Evolutionary conservation across 1,140 invertebrate genomes (phyloP).

Genomic region (Diorhabda carinulata): DNA sequence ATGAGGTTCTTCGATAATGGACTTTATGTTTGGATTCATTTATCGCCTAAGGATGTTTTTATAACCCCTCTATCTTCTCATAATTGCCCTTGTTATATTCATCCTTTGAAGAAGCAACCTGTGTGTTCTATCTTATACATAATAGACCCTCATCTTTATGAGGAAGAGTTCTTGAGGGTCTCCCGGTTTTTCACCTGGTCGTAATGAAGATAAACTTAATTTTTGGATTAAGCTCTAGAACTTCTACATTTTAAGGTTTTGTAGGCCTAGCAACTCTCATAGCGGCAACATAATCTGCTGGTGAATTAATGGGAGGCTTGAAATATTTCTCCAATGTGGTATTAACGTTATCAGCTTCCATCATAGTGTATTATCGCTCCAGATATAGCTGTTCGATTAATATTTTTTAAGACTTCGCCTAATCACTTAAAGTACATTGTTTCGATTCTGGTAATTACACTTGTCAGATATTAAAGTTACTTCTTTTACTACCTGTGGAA

Average conservation of each 20-base stretch:
- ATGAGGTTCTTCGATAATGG: too few relatives aligned
- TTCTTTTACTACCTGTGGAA: too few relatives aligned
- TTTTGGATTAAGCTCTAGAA: background rate
- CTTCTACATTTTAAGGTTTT: constrained; percentile 25
- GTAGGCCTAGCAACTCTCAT: constrained; percentile 25
- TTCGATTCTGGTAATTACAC: constrained; percentile 1
- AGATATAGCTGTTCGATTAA: constrained; percentile 3
- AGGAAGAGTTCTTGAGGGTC: too few relatives aligned
- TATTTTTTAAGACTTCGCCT: background rate
- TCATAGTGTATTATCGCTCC: constrained; percentile 44
- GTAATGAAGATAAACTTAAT: background rate
- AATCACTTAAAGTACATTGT: constrained; percentile 7
- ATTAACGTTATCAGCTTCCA: constrained; percentile 43
- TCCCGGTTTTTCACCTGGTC: background rate
- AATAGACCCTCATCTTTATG: too few relatives aligned
- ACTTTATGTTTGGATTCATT: too few relatives aligned
- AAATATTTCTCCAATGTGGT: constrained; percentile 28
- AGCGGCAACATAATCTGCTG: constrained; percentile 27
- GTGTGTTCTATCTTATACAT: too few relatives aligned
- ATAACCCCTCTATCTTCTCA: too few relatives aligned
- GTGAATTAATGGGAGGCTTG: constrained; percentile 26
- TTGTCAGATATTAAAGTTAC: background rate
- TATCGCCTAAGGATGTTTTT: too few relatives aligned
- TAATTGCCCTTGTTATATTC: too few relatives aligned
- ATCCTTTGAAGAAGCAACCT: too few relatives aligned